Percentiles rank a stretch among this genome's conserved stretches.
Conservation (phyloP, 2,113 vertebrate genomes). For the Eptesicus fuscus region DNA sequence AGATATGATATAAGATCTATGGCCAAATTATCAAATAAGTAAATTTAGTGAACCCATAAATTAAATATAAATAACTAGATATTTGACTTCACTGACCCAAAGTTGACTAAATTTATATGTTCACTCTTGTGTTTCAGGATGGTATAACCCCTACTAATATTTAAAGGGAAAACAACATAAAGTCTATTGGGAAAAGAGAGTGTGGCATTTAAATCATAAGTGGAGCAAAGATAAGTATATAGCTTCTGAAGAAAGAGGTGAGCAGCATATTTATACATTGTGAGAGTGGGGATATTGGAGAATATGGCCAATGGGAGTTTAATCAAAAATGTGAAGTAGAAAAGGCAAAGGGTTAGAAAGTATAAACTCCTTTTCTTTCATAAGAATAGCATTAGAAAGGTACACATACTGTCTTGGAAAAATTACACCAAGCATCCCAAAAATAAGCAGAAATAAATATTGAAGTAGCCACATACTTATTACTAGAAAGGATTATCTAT, state of each 20-base stretch:
- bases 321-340: not conserved
- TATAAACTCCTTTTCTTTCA: not conserved
- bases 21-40: not conserved
- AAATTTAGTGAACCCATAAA: conserved; percentile 5
- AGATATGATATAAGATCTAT: not conserved
- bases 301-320: not conserved
- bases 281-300: not conserved
- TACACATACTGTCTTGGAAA: not conserved
- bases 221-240: not conserved
- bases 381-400: not conserved
- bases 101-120: not conserved
- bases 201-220: not conserved
- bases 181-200: not conserved
- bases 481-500: not conserved
- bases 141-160: not conserved
- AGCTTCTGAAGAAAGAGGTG: not conserved
- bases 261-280: not conserved
- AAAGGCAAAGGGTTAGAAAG: not conserved
- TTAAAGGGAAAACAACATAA: not conserved
- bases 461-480: not conserved
- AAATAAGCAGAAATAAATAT: not conserved
- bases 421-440: not conserved
- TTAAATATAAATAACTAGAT: not conserved
- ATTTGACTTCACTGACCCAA: not conserved
- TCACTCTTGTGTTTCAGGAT: not conserved